phyloP scores from a whole-genome alignment of 2,113 vertebrate species.

The Sigmodon hispidus region DNA sequence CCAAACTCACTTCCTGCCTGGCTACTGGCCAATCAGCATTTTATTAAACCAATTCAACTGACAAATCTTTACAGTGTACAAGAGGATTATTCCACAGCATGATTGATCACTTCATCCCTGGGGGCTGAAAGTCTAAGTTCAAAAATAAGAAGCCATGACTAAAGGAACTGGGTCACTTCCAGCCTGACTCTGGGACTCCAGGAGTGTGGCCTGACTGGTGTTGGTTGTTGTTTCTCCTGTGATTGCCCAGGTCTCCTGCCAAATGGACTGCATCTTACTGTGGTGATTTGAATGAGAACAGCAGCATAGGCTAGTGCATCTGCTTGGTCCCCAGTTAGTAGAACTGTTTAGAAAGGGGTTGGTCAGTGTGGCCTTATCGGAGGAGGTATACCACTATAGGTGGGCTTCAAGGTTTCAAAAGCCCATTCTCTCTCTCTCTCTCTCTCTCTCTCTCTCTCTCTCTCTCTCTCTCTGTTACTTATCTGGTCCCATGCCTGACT shows the following conservation, averaged over 20 bases:
- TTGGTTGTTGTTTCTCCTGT: background rate
- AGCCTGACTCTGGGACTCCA: background rate
- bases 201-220: background rate
- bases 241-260: background rate
- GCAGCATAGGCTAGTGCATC: background rate
- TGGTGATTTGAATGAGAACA: background rate
- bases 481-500: background rate
- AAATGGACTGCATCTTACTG: background rate
- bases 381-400: background rate
- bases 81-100: no score
- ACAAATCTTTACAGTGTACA: no score
- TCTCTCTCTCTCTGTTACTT: background rate
- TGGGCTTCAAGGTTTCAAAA: background rate
- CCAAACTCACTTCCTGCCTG: no score
- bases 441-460: background rate
- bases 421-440: background rate
- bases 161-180: background rate
- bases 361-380: no score
- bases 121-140: background rate
- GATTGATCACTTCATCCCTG: background rate
- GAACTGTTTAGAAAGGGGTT: background rate
- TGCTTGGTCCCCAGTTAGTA: no score
- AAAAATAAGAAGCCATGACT: background rate
- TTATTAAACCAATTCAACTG: no score
- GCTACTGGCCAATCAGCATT: no score